phyloP scores from a whole-genome alignment of 1,140 invertebrate species.

The Leptopilina clavipes region DNA sequence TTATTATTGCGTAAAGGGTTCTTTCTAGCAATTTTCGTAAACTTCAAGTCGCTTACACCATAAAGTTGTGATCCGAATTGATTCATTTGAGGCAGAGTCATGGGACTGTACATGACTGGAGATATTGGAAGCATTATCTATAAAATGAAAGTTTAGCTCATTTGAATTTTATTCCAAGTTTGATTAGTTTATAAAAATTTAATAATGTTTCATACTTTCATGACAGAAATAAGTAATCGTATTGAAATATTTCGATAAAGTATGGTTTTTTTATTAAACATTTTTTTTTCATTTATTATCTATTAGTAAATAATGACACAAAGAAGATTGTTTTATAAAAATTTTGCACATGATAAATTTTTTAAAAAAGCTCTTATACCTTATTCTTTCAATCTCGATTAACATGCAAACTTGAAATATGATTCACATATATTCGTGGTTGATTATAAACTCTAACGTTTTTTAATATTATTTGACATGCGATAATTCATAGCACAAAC shows the following conservation, averaged over 20 bases:
- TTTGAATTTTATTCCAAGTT: not conserved
- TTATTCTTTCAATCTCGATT: conserved; percentile 16
- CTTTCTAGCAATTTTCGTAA: conserved; percentile 25
- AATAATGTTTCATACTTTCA: no score
- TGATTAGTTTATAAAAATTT: no score
- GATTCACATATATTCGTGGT: not conserved
- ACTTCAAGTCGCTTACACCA: conserved; percentile 55
- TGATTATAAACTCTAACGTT: conserved; percentile 5
- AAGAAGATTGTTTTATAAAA: not conserved
- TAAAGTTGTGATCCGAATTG: conserved; percentile 59
- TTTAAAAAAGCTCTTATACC: not conserved
- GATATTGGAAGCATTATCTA: conserved; percentile 57
- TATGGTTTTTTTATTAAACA: no score
- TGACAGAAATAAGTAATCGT: no score
- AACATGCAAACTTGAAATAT: conserved; percentile 12
- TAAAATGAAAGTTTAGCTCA: conserved; percentile 50
- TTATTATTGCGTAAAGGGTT: not conserved
- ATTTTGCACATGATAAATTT: not conserved
- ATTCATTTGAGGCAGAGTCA: conserved; percentile 60
- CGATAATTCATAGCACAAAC: conserved; percentile 8
- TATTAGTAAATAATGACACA: no score
- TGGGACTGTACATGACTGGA: conserved; percentile 55
- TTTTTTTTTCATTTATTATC: no score
- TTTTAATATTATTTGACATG: conserved; percentile 20
- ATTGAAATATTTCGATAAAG: no score